These are phyloP conservation scores for Aleiodes alternator DNA, from an alignment of 2,888 invertebrate genomes.

Conservation along the genomic window DNA sequence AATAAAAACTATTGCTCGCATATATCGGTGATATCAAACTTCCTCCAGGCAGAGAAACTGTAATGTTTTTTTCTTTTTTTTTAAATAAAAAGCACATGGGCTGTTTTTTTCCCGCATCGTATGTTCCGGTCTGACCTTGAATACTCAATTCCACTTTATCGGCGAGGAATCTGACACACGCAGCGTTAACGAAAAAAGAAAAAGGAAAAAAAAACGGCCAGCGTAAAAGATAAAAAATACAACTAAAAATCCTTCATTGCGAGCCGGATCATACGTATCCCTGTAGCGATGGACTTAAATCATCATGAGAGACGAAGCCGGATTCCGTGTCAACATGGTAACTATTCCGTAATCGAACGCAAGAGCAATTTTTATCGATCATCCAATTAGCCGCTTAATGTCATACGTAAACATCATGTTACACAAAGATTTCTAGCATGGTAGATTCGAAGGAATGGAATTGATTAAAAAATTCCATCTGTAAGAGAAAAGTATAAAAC, in stretches of 20 bases:
- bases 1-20: too few species aligned
- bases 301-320: conserved; percentile 42
- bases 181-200: conserved; percentile 31
- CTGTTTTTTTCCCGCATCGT: conserved; percentile 39
- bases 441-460: conserved; percentile 10
- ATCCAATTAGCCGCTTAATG: conserved; percentile 44
- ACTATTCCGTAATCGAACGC: conserved; percentile 48
- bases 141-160: conserved; percentile 54
- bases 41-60: conserved; percentile 38
- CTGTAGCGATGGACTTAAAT: conserved; percentile 33
- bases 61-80: conserved; percentile 5
- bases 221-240: conserved; percentile 19
- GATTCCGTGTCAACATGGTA: conserved; percentile 47
- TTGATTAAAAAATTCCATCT: conserved; percentile 43
- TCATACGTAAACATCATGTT: conserved; percentile 6
- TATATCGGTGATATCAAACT: not conserved
- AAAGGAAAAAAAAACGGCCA: conserved; percentile 17
- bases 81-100: conserved; percentile 2
- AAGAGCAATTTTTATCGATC: conserved; percentile 41
- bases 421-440: not conserved
- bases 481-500: conserved; percentile 34
- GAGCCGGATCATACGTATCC: not conserved
- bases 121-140: conserved; percentile 57
- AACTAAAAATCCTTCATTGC: conserved; percentile 19
- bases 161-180: conserved; percentile 50